Evolutionary conservation across 2,888 invertebrate genomes (phyloP).

Genomic region (Eupeodes luniger): DNA sequence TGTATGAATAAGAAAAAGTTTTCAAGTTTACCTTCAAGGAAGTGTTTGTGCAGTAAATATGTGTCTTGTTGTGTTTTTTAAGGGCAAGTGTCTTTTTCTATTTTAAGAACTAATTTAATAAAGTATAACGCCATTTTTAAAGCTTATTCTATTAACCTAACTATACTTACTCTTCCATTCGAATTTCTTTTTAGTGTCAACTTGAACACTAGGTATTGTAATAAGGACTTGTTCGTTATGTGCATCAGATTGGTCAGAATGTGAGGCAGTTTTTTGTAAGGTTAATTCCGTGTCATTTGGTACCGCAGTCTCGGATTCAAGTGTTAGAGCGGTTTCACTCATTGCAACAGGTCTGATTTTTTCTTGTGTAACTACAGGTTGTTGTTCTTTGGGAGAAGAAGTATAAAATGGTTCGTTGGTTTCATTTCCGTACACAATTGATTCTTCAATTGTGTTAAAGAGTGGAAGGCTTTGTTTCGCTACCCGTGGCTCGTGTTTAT

Average conservation of each 20-base stretch:
- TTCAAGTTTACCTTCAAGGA: conserved; percentile 48
- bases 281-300: conserved; percentile 32
- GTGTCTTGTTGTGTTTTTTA: conserved; percentile 79
- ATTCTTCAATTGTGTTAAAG: conserved; percentile 61
- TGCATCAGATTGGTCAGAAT: conserved; percentile 21
- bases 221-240: conserved; percentile 49
- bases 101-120: conserved; percentile 77
- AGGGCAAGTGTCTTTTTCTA: conserved; percentile 77
- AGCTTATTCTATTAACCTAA: conserved; percentile 74
- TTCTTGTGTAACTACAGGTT: conserved; percentile 55
- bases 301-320: conserved; percentile 58
- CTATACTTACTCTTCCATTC: conserved; percentile 78
- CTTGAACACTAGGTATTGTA: conserved; percentile 53
- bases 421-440: conserved; percentile 67
- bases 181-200: conserved; percentile 55
- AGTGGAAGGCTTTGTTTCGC: conserved; percentile 66
- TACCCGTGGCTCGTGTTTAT: conserved; percentile 34
- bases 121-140: conserved; percentile 83
- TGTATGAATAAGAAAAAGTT: conserved; percentile 73
- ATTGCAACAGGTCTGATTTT: conserved; percentile 64
- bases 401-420: conserved; percentile 62
- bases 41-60: conserved; percentile 71
- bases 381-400: conserved; percentile 59
- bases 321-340: conserved; percentile 53
- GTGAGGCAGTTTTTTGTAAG: conserved; percentile 23